Evolutionary conservation across 2,888 invertebrate species (phyloP), one percentile per base, ranked within the genome.

Genomic region (Thalpophila matura): DNA sequence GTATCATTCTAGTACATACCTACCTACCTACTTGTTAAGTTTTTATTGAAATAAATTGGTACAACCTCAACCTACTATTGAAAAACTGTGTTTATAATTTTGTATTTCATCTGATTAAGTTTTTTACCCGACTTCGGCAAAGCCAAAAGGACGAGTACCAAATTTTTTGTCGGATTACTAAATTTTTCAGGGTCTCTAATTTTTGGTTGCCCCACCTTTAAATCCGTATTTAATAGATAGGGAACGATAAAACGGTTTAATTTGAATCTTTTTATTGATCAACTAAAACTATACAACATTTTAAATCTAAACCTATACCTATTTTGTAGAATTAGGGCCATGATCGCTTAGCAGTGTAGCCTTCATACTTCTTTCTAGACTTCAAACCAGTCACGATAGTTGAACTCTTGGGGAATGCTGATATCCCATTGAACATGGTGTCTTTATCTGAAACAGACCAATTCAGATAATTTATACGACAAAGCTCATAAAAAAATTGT

Each of bases 371-470:
- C 83, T 97, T 96, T 77, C 96, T 97, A 75, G 97, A 96, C 86
- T 97, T 98, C 3, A 99, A 87, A 27, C 99, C 98, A 0, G 98
- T 96, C 0, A 99, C 98, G 55, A 98, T 91, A 0, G 98, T 98
- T 1, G 98, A 98, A 83, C 97, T 97, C 82, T 97, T 96, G 1
- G 98, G 98, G 88, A 97, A 99, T 0, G 98, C 99, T 24, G 98
- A 97, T 77, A 96, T 89, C 7, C 99, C 99, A 70, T 95, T 88
- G 70, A 93, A 94, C 40, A 92, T 22, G 3, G 91, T 88, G 57
- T 94, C 95, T 83, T 87, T 94, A 50, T 95, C 95, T 95, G 89
- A 70, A 92, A 91, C 29, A 67, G 54, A 60, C n/a, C 24, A 29
- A 42, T 33, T 5, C 4, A 38, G 9, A 5, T 26, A 16, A 12